A percentile compares a stretch with the other conserved stretches of the same genome.
These are phyloP conservation scores for Macropus fuliginosus DNA, from an alignment of 2,797 vertebrate species.

Conservation along the genomic window DNA sequence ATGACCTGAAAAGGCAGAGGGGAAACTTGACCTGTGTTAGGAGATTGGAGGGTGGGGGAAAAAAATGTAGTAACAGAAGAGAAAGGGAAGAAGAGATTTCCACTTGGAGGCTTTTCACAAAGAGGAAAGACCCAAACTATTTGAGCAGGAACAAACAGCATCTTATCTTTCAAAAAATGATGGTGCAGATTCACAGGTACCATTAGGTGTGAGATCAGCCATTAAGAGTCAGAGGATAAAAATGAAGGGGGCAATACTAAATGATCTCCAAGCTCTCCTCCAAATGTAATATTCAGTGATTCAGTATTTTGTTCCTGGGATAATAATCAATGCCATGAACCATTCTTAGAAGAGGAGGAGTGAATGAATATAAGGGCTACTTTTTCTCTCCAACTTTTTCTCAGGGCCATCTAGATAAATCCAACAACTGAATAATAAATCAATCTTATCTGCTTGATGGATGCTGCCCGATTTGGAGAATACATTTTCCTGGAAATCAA, in stretches of 20 bases:
- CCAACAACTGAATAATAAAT: slow-evolving; percentile 43
- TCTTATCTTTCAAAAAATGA: not conserved
- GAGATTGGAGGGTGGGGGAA: not conserved
- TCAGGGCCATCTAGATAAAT: slow-evolving; percentile 28
- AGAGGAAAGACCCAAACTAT: not conserved
- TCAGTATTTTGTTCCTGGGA: not conserved
- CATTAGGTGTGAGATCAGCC: not conserved
- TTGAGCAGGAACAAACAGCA: not conserved
- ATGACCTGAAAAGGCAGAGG: not conserved
- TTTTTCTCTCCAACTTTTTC: slow-evolving; percentile 22
- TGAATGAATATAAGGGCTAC: not conserved
- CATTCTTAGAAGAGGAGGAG: slow-evolving; percentile 11
- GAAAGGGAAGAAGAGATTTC: not conserved
- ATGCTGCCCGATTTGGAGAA: slow-evolving; percentile 52
- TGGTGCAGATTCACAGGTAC: not conserved
- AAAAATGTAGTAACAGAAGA: not conserved
- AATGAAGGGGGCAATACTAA: not conserved
- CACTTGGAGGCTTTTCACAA: not conserved
- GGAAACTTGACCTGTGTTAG: not conserved
- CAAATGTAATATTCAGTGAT: not conserved
- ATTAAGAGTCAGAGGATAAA: not conserved
- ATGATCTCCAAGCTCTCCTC: not conserved
- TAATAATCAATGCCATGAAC: not conserved
- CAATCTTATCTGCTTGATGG: slow-evolving; percentile 38
- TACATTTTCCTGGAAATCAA: slow-evolving; percentile 64